Evolutionary conservation across 2,888 invertebrate genomes (phyloP).

Genomic region (Cyclophora albipunctata): DNA sequence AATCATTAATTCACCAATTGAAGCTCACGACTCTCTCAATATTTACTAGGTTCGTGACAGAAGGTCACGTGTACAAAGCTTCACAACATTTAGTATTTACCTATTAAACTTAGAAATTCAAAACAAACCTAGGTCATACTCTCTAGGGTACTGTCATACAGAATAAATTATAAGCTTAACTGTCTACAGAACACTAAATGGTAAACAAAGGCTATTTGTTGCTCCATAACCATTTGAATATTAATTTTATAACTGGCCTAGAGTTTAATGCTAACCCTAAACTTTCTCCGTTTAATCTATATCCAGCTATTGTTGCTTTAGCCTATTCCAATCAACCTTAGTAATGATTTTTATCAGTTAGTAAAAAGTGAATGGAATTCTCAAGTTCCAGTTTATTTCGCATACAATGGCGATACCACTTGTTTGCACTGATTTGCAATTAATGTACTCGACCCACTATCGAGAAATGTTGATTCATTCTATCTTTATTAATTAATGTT

Average conservation of each 20-base stretch:
- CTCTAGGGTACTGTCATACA: slow-evolving; percentile 42
- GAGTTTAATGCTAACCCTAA: slow-evolving; percentile 6
- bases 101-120: slow-evolving; percentile 46
- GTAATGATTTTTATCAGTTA: slow-evolving; percentile 19
- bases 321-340: slow-evolving; percentile 15
- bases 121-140: slow-evolving; percentile 58
- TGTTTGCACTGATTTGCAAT: slow-evolving; percentile 65
- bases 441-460: slow-evolving; percentile 68
- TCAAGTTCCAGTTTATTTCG: slow-evolving; percentile 57
- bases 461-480: slow-evolving; percentile 57
- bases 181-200: slow-evolving; percentile 23
- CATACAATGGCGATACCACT: slow-evolving; percentile 61
- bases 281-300: slow-evolving; percentile 21
- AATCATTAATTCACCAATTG: slow-evolving; percentile 29
- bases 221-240: slow-evolving; percentile 16
- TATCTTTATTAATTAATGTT: slow-evolving; percentile 57
- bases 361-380: slow-evolving; percentile 65
- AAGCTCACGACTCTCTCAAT: slow-evolving; percentile 44
- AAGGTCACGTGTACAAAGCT: slow-evolving; percentile 50
- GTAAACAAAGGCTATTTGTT: slow-evolving; percentile 25
- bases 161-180: slow-evolving; percentile 22
- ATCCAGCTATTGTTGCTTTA: slow-evolving; percentile 11
- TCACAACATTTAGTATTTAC: slow-evolving; percentile 33
- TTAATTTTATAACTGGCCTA: slow-evolving; percentile 13
- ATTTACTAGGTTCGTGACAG: slow-evolving; percentile 53